phyloP scores from a whole-genome alignment of 2,888 invertebrate species.

The Ditula angustiorana region DNA sequence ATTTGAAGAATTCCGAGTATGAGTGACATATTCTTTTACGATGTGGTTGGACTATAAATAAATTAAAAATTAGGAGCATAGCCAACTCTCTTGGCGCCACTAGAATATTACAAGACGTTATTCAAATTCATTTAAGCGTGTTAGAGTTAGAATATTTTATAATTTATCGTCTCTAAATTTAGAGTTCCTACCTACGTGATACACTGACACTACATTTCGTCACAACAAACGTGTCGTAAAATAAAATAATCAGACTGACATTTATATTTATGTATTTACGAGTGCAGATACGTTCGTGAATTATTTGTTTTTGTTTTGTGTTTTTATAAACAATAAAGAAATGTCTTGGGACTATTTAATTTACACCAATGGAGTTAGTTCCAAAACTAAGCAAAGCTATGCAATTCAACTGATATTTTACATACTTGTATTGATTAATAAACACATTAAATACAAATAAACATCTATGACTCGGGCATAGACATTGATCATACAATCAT shows the following conservation, averaged over 20 bases:
- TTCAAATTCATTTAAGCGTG: conserved; percentile 20
- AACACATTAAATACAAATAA: too few relatives aligned
- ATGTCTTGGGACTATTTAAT: too few relatives aligned
- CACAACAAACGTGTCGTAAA: background rate
- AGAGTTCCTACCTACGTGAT: conserved; percentile 7
- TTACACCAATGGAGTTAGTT: too few relatives aligned
- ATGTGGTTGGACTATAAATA: conserved; percentile 27
- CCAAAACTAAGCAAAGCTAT: too few relatives aligned
- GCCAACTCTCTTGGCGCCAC: conserved; percentile 38
- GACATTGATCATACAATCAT: too few relatives aligned
- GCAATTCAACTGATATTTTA: too few relatives aligned
- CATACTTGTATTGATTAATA: too few relatives aligned
- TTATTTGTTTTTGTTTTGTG: too few relatives aligned
- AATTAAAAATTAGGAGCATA: conserved; percentile 32
- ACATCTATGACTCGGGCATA: too few relatives aligned
- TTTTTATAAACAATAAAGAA: too few relatives aligned
- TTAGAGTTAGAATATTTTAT: conserved; percentile 5
- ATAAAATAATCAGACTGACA: background rate
- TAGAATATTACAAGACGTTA: conserved; percentile 31
- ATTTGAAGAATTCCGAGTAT: conserved; percentile 18
- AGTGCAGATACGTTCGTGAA: too few relatives aligned
- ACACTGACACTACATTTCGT: conserved; percentile 18
- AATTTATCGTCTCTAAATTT: conserved; percentile 16
- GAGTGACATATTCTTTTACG: conserved; percentile 32
- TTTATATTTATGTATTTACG: too few relatives aligned